A percentile compares a stretch with the other conserved stretches of the same genome.
Conservation (phyloP, 92 coral and sea anemone species). For the Bergia puertoricense region DNA sequence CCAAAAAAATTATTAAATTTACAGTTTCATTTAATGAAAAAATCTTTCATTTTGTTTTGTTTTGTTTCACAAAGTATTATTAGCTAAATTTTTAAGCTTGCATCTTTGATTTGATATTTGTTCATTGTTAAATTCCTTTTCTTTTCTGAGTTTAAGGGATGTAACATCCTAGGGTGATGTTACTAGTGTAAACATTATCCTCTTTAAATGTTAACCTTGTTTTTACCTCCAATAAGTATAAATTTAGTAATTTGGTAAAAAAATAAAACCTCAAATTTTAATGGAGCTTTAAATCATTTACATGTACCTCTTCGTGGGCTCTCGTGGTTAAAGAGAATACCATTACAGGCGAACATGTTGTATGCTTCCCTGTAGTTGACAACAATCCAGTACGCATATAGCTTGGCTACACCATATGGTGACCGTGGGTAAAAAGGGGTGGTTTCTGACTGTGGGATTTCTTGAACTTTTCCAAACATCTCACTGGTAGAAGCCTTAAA, state of each 20-base stretch:
- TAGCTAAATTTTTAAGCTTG: too few relatives aligned
- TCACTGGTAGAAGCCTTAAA: constrained; percentile 96
- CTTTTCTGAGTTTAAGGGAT: too few relatives aligned
- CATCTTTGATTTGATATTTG: too few relatives aligned
- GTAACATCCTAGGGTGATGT: too few relatives aligned
- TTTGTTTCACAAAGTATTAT: too few relatives aligned
- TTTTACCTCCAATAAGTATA: not conserved
- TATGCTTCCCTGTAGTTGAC: constrained; percentile 96
- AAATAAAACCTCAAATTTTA: not conserved
- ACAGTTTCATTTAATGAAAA: too few relatives aligned
- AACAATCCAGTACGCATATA: constrained; percentile 97
- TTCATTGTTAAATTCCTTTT: too few relatives aligned
- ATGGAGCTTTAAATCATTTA: not conserved
- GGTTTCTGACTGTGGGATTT: constrained; percentile 91
- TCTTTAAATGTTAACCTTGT: too few relatives aligned
- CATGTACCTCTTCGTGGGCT: constrained; percentile 93
- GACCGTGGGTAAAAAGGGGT: constrained; percentile 98
- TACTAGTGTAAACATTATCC: too few relatives aligned
- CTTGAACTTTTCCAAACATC: constrained; percentile 93
- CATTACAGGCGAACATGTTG: constrained; percentile 93
- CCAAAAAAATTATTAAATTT: too few relatives aligned
- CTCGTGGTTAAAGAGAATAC: constrained; percentile 94
- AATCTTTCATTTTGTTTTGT: too few relatives aligned
- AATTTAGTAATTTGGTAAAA: not conserved
- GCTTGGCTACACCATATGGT: constrained; percentile 96